Evolutionary conservation across 2,888 invertebrate genomes (phyloP), one percentile per base, ranked within the genome.

Genomic region (Andrena praecox): DNA sequence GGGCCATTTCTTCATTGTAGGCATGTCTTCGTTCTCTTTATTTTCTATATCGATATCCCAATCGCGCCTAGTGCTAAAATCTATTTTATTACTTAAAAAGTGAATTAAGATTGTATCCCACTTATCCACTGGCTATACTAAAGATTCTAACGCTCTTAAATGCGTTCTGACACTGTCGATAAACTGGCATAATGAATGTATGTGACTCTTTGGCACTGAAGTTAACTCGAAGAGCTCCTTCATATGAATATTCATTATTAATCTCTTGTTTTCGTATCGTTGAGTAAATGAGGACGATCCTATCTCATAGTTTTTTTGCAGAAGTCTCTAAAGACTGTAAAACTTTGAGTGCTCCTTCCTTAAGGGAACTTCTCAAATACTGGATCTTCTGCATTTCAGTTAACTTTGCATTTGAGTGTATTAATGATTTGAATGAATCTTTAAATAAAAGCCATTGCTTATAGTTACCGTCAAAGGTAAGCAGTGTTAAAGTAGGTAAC

Each of bases 221-320:
- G 42, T n/a, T 8, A 66, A 33, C 0, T 74, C 67, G 20, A 59
- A 42, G 0, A 74, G 12, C 42, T 10, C 20, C 10, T 33, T 24
- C 10, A 72, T 7, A 16, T 72, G 73, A 42, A 29, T 73, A 1
- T 73, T 48, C 0, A 66, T 56, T 6, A 73, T 64, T 27, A 73
- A 16, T 7, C 27, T 4, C 10, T 24, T 42, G 6, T 73, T 73
- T 16, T 31, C 10, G 7, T 31, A 60, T 29, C 31, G 8, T 1
- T 48, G 48, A 6, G 1, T 7, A 8, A 67, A 12, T 2, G 60
- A 60, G 7, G 1, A 12, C 60, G 60, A 74, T 3, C 50, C 74
- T 4, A 59, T 33, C 12, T 35, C 67, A 50, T 74, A 74, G 24
- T 67, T 74, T 4, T 4, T 42, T n/a, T 6, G 20, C 67, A 2